These are phyloP conservation scores for Anthrax anthrax DNA, from an alignment of 2,888 invertebrate genomes.

Conservation along the genomic window DNA sequence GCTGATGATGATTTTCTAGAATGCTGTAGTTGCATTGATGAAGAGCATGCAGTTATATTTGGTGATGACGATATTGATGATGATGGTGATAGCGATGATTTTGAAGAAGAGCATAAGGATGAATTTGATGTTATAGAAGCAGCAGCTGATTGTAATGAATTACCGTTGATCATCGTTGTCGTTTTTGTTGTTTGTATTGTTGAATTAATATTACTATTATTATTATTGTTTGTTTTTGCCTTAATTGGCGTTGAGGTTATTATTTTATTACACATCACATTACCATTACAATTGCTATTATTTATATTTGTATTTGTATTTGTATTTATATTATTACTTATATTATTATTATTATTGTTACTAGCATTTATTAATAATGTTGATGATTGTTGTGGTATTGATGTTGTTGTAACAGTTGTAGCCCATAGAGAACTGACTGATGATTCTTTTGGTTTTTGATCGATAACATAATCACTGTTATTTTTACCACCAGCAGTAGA, in stretches of 20 bases:
- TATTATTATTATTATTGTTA: conserved; percentile 16
- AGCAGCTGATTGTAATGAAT: conserved; percentile 4
- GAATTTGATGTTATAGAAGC: conserved; percentile 2
- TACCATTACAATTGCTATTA: conserved; percentile 9
- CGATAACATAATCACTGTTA: conserved; percentile 8
- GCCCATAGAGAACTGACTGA: conserved; percentile 10
- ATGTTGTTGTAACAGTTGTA: conserved; percentile 1
- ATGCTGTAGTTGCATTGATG: too few relatives aligned
- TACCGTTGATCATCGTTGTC: too few relatives aligned
- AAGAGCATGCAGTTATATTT: too few relatives aligned
- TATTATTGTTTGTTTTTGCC: background rate
- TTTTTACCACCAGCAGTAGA: background rate
- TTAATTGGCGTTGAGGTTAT: conserved; percentile 3
- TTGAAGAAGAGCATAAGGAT: too few relatives aligned
- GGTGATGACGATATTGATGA: background rate
- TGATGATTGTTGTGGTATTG: conserved; percentile 11
- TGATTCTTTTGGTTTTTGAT: conserved; percentile 6
- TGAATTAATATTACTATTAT: conserved; percentile 4
- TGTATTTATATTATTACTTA: conserved; percentile 26
- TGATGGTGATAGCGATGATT: conserved; percentile 5
- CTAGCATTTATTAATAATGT: conserved; percentile 12
- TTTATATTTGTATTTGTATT: conserved; percentile 18
- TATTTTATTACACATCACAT: conserved; percentile 8
- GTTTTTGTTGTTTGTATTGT: background rate
- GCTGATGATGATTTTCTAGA: too few relatives aligned